Percentiles rank a stretch among this genome's conserved stretches.
Conservation (phyloP, 2,888 invertebrate genomes). For the Pollenia amentaria region DNA sequence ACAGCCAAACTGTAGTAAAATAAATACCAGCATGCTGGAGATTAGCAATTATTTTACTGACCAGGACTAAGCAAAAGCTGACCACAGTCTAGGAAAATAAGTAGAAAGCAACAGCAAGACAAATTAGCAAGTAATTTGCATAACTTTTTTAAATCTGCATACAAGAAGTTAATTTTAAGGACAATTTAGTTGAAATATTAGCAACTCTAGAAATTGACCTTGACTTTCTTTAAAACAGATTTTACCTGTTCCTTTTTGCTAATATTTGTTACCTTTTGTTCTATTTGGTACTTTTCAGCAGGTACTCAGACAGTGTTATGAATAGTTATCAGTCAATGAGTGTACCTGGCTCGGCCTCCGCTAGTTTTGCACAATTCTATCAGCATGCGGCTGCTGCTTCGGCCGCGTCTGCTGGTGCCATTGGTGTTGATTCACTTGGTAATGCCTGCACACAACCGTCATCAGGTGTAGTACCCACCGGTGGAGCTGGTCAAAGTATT, state of each 20-base stretch:
- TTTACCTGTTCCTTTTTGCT: conserved; percentile 22
- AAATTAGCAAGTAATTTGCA: conserved; percentile 77
- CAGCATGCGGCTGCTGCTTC: conserved; percentile 91
- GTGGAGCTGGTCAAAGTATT: conserved; percentile 91
- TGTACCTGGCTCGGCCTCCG: conserved; percentile 85
- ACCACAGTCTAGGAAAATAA: conserved; percentile 36
- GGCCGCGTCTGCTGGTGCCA: conserved; percentile 90
- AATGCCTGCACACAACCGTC: conserved; percentile 92
- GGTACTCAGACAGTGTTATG: conserved; percentile 85
- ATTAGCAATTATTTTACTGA: conserved; percentile 52
- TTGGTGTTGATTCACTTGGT: conserved; percentile 91
- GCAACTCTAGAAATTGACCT: conserved; percentile 5
- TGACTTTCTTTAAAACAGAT: not conserved
- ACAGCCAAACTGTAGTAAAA: conserved; percentile 45
- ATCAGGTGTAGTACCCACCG: conserved; percentile 86
- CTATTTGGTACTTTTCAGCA: conserved; percentile 76
- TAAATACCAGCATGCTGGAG: conserved; percentile 28
- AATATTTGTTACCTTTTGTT: conserved; percentile 40
- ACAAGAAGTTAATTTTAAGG: conserved; percentile 5
- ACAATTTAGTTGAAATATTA: conserved; percentile 3
- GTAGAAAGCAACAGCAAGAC: not conserved
- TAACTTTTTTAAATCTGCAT: not conserved
- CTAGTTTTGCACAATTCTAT: conserved; percentile 92
- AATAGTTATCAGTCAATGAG: conserved; percentile 85
- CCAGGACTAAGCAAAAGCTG: conserved; percentile 65